Percentiles rank a stretch among this genome's conserved stretches.
Evolutionary conservation across 2,797 vertebrate species (phyloP).

Genomic region (Gymnoscopelus microlampas): DNA sequence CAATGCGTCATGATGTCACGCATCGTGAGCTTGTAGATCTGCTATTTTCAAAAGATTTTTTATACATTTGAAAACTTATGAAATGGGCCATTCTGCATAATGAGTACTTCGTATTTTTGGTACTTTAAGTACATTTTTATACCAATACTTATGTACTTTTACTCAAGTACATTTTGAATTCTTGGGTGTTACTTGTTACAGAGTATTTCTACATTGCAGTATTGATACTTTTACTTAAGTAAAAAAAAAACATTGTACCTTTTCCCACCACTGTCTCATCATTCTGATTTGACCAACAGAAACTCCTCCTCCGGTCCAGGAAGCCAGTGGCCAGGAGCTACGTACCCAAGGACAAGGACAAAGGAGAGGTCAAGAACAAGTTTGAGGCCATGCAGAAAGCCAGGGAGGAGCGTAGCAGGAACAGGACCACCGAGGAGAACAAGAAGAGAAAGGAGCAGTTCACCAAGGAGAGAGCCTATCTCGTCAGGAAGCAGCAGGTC

Average conservation of each 20-base stretch:
- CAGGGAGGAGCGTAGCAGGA: constrained; percentile 94
- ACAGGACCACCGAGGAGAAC: constrained; percentile 91
- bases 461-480: constrained; percentile 95
- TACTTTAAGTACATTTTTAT: neutral
- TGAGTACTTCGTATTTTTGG: no score
- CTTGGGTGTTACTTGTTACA: neutral
- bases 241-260: no score
- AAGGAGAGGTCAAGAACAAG: constrained; percentile 92
- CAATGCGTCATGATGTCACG: no score
- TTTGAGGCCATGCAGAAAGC: constrained; percentile 98
- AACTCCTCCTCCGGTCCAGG: constrained; percentile 91
- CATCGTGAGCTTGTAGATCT: no score
- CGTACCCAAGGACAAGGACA: constrained; percentile 91
- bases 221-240: neutral
- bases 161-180: neutral
- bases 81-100: no score
- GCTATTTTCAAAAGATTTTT: no score
- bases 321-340: constrained; percentile 93
- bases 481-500: constrained; percentile 97
- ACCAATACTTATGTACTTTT: neutral
- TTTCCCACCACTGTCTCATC: neutral
- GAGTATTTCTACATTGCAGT: neutral
- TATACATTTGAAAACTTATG: no score
- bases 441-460: constrained; percentile 97
- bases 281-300: constrained; percentile 76